Base-by-base conservation (phyloP, 2,113 vertebrate species). In the Cepphus grylle region DNA sequence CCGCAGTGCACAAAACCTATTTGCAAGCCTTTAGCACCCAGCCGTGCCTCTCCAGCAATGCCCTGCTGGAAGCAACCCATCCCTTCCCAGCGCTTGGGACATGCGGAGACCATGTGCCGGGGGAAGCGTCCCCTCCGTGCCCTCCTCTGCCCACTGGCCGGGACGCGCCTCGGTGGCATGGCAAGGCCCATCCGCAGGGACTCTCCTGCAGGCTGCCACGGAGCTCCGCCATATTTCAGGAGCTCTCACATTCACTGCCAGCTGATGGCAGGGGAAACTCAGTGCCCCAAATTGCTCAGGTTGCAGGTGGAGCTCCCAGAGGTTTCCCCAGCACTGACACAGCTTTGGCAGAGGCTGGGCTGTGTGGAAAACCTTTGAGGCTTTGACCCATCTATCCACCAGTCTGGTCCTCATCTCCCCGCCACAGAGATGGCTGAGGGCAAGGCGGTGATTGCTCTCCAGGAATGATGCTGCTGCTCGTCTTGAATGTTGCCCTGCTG, bases 91-190 rank as follows among this genome's bases (percentile, higher is more conserved):
- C 0, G 0, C 32, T 50, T 14, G 4, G 61, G 58, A 12, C 19
- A 27, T 1, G 6, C 0, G 0, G 21, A 52, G 25, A 13, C 5
- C 42, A 6, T 1, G 4, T 29, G 9, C 38, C 58, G 20, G 5
- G 36, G 40, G 43, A 38, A 40, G 23, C 4, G 0, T 42, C 15
- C 38, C 34, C 40, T 62, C 55, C 0, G 0, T 8, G 17, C 25
- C 25, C 38, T 40, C 27, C 79, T 3, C 1, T 25, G 23, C 45
- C 21, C 27, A 2, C 0, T 3, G 30, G 27, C 9, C 36, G 20
- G 79, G 76, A 40, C 5, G 38, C 42, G 21, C 12, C 3, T 2
- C 0, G 7, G 45, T 53, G 88, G 27, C 78, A 56, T 52, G 7
- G 74, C 55, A 4, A 11, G 83, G 42, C 59, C 42, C 32, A 12